Evolutionary conservation across 1,140 invertebrate species (phyloP).

Genomic region (Drosophila tropicalis): DNA sequence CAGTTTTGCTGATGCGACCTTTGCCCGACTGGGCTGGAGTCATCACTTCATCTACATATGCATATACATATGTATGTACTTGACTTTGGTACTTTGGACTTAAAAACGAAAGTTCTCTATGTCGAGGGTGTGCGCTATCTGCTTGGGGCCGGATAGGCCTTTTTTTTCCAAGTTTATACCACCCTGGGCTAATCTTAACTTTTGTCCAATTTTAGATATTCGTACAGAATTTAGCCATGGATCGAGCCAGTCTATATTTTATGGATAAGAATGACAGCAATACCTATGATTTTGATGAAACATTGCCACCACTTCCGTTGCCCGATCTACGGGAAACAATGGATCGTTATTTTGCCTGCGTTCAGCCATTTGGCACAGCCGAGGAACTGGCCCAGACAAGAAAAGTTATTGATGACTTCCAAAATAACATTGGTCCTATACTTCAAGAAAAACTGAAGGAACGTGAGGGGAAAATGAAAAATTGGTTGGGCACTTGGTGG

Average conservation of each 20-base stretch:
- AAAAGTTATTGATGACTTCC: constrained; percentile 85
- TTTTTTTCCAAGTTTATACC: constrained; percentile 29
- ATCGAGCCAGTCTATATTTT: constrained; percentile 73
- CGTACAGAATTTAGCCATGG: constrained; percentile 45
- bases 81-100: constrained; percentile 66
- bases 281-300: constrained; percentile 80
- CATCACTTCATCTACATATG: not conserved
- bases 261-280: constrained; percentile 63
- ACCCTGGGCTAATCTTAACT: constrained; percentile 9
- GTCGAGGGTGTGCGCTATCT: constrained; percentile 23
- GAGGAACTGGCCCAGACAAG: constrained; percentile 84
- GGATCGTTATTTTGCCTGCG: constrained; percentile 86
- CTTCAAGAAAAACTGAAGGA: constrained; percentile 87
- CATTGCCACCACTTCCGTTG: constrained; percentile 87
- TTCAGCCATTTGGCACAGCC: constrained; percentile 85
- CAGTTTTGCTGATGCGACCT: not conserved
- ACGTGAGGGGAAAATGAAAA: constrained; percentile 83
- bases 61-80: constrained; percentile 1
- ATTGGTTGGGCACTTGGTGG: constrained; percentile 87
- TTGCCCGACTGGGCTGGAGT: constrained; percentile 13
- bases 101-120: not conserved
- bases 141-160: constrained; percentile 4
- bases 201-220: constrained; percentile 22
- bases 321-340: constrained; percentile 87
- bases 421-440: constrained; percentile 84